A percentile compares a stretch with the other conserved stretches of the same genome.
Conservation (phyloP, 37 sponge, comb jelly and placozoan species). For the Aplysina aerophoba region DNA sequence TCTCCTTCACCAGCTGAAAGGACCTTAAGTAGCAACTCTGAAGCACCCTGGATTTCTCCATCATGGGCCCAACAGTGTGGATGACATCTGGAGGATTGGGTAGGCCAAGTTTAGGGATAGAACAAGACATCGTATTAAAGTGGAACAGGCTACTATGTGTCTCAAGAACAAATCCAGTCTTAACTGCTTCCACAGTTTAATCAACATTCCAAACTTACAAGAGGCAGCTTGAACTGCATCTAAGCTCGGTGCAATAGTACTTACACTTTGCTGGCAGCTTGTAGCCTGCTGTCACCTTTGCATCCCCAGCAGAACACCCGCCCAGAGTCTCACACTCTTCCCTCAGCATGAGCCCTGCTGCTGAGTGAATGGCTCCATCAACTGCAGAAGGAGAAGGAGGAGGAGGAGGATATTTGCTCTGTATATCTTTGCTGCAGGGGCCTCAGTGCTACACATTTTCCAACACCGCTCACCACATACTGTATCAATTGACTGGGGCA, state of each 20-base stretch:
- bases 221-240: too few relatives aligned
- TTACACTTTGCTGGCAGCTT: conserved; percentile 86
- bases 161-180: neutral
- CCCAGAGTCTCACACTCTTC: conserved; percentile 72
- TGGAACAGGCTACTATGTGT: too few relatives aligned
- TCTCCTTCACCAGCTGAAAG: conserved; percentile 55
- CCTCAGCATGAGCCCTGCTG: conserved; percentile 69
- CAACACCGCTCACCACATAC: neutral
- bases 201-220: neutral
- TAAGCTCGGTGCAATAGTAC: too few relatives aligned
- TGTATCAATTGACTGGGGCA: neutral
- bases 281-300: conserved; percentile 80
- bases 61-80: conserved; percentile 90
- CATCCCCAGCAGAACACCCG: conserved; percentile 79
- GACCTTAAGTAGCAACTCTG: conserved; percentile 73
- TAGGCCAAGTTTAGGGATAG: too few relatives aligned
- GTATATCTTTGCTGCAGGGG: too few relatives aligned
- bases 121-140: neutral
- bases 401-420: neutral
- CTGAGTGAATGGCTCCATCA: conserved; percentile 91
- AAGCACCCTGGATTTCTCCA: conserved; percentile 34
- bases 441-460: too few relatives aligned
- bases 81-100: conserved; percentile 62
- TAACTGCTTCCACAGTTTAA: neutral
- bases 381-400: conserved; percentile 35